phyloP scores from a whole-genome alignment of 2,113 vertebrate genomes.

The Eolophus roseicapilla region DNA sequence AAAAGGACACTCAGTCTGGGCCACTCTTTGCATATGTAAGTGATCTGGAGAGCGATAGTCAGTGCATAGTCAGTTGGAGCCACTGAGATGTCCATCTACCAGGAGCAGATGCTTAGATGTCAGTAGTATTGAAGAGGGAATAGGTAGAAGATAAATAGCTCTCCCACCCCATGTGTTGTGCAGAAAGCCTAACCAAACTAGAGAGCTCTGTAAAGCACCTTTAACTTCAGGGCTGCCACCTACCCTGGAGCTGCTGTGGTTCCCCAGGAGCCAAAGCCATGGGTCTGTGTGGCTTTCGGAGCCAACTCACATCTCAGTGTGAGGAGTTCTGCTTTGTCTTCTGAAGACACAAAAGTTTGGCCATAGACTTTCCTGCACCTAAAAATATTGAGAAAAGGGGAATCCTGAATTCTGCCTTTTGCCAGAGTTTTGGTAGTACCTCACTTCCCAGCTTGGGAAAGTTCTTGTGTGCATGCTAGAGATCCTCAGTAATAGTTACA shows the following conservation, averaged over 20 bases:
- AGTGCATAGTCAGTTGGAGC: background rate
- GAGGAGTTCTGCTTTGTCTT: background rate
- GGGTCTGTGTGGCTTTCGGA: background rate
- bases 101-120: background rate
- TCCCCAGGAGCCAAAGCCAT: background rate
- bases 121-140: background rate
- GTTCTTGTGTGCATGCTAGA: background rate
- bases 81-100: background rate
- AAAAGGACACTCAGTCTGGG: background rate
- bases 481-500: background rate
- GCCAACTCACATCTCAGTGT: background rate
- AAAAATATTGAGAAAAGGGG: background rate
- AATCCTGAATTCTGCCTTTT: background rate
- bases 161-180: accelerated
- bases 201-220: background rate
- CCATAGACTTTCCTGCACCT: background rate
- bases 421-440: background rate
- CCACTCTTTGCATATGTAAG: background rate
- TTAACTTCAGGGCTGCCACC: background rate
- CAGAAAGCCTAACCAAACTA: background rate
- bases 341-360: background rate
- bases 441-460: background rate
- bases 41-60: background rate
- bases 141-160: background rate
- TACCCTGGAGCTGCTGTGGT: background rate